Percentiles rank a stretch among this genome's conserved stretches.
Conservation (phyloP, 2,113 vertebrate species). For the Oplegnathus fasciatus region DNA sequence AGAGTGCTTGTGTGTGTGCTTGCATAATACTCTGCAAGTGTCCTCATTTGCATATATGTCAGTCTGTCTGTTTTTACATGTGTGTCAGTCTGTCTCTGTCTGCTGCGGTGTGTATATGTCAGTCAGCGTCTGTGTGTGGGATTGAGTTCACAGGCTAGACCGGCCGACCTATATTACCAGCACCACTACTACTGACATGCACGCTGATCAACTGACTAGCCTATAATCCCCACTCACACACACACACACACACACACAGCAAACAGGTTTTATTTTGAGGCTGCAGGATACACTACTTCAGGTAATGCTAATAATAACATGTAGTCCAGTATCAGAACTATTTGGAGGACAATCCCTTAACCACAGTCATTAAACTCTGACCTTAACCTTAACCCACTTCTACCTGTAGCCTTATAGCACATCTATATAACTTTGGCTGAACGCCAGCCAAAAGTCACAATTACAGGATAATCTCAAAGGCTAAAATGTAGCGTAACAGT, state of each 20-base stretch:
- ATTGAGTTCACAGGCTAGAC: slow-evolving; percentile 81
- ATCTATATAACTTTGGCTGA: neutral
- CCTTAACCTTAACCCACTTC: slow-evolving; percentile 36
- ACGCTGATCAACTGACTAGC: neutral
- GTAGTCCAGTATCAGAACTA: neutral
- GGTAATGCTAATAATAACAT: slow-evolving; percentile 34
- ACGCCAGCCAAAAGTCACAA: neutral
- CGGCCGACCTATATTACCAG: slow-evolving; percentile 75
- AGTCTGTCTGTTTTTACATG: slow-evolving; percentile 50
- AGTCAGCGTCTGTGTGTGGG: slow-evolving; percentile 49
- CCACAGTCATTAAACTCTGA: slow-evolving; percentile 26
- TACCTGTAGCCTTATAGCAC: neutral
- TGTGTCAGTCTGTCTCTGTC: slow-evolving; percentile 52
- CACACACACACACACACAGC: neutral
- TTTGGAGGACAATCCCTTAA: slow-evolving; percentile 24
- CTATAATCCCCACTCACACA: slow-evolving; percentile 49
- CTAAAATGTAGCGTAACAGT: neutral
- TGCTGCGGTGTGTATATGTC: slow-evolving; percentile 5
- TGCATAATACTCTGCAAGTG: slow-evolving; percentile 40
- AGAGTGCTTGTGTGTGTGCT: slow-evolving; percentile 8
- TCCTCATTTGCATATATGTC: slow-evolving; percentile 64
- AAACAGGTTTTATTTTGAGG: slow-evolving; percentile 45
- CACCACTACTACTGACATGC: slow-evolving; percentile 47
- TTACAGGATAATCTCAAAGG: neutral
- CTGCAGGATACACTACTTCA: slow-evolving; percentile 28